Base-by-base conservation (phyloP, 2,113 vertebrate genomes). In the Chroicocephalus ridibundus region DNA sequence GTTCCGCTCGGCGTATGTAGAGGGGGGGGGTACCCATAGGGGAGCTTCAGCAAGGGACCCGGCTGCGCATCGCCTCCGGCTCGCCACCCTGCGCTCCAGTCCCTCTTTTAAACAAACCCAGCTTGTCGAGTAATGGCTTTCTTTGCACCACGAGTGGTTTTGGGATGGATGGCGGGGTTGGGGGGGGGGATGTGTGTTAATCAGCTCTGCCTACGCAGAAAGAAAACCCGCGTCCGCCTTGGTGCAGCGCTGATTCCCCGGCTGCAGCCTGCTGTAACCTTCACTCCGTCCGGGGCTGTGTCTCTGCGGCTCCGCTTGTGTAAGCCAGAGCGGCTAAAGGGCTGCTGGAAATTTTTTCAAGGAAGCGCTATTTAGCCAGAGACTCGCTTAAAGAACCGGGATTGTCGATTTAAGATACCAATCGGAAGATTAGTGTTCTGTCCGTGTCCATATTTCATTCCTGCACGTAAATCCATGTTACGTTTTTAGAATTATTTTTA, bases 1-100 rank as follows among this genome's bases (percentile, higher is more conserved):
- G n/a, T 11, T 36, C 22, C 0, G 18, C 17, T 16, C 5, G 1
- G 15, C 5, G n/a, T 36, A 2, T 1, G 0, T 6, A 0, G 0
- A 42, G 16, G 20, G 5, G 12, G 9, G 3, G 0, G 6, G 25
- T 47, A 21, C 2, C 0, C 2, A 4, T 0, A 27, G 31, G 38
- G 16, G 29, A 36, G 24, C 36, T n/a, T 42, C 25, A 52, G 34
- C 34, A 18, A 29, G 16, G 34, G 21, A 64, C 2, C 15, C 13
- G 32, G 57, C 42, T 38, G 0, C 40, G 1, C 49, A 5, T 5
- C 2, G 2, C 1, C 0, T 1, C 13, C 1, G 1, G 3, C 47
- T 86, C 44, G 26, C 55, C 40, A 15, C 11, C 0, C 0, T 3
- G 15, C 24, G 8, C 24, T 3, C 19, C 61, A 21, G 64, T 38